A percentile compares a stretch with the other conserved stretches of the same genome.
Evolutionary conservation across 2,888 invertebrate species (phyloP).

Genomic region (Blomia tropicalis): DNA sequence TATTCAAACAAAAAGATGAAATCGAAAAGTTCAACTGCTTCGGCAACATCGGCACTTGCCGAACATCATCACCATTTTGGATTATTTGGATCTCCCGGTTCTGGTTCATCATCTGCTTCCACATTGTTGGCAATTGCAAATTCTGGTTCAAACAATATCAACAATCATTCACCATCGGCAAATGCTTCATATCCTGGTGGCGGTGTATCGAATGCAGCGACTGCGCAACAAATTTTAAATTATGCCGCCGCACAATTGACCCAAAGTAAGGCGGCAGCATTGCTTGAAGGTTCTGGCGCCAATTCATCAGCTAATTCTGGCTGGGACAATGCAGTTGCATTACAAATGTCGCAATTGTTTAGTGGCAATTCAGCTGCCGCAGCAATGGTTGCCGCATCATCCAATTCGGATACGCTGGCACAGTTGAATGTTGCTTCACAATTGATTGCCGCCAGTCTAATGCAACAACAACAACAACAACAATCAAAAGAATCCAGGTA

Average conservation of each 20-base stretch:
- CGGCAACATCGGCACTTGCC: too few relatives aligned
- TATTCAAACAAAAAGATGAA: too few relatives aligned
- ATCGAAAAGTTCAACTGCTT: too few relatives aligned
- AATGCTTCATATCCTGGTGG: too few relatives aligned
- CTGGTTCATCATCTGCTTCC: too few relatives aligned
- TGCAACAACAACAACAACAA: neutral
- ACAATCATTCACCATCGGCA: too few relatives aligned
- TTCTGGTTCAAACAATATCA: too few relatives aligned
- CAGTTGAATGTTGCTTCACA: constrained; percentile 2
- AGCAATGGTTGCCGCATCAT: neutral
- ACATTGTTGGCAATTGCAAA: too few relatives aligned
- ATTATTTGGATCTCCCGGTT: too few relatives aligned
- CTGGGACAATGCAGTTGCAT: neutral
- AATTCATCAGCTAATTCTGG: neutral
- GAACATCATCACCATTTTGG: too few relatives aligned
- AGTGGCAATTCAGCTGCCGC: neutral
- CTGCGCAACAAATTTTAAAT: neutral
- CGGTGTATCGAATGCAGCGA: neutral
- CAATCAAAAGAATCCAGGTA: neutral
- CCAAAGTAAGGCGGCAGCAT: neutral
- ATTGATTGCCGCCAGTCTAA: neutral
- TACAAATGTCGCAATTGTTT: neutral
- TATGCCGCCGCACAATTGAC: neutral
- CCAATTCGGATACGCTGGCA: neutral
- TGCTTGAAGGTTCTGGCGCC: neutral